Conservation (phyloP, 2,797 vertebrate genomes). For the Cottoperca gobio region DNA sequence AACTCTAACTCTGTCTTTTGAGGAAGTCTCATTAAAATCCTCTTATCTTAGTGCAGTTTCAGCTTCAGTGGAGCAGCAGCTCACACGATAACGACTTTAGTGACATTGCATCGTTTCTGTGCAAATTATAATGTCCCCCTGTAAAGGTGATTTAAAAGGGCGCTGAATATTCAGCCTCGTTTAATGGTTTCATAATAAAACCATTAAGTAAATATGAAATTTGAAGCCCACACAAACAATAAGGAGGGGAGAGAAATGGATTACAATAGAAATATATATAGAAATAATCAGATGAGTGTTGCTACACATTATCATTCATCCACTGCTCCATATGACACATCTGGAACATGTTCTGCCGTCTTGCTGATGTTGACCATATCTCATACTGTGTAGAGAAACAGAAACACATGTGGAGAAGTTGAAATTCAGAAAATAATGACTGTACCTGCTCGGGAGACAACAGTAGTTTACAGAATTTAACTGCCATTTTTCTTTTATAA, state of each 20-base stretch:
- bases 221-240: neutral
- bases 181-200: neutral
- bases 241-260: neutral
- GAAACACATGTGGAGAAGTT: neutral
- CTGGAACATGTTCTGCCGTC: neutral
- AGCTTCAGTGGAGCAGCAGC: conserved; percentile 64
- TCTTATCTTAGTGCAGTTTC: conserved; percentile 67
- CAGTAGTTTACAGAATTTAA: neutral
- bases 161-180: neutral
- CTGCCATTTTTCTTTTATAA: neutral
- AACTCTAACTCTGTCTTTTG: conserved; percentile 55
- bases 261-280: neutral
- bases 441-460: neutral
- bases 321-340: neutral
- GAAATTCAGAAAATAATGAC: neutral
- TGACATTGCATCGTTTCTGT: conserved; percentile 51
- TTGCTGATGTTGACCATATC: neutral
- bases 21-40: conserved; percentile 75
- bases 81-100: conserved; percentile 59
- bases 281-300: neutral
- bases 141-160: conserved; percentile 51
- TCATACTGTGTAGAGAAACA: neutral
- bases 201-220: no score
- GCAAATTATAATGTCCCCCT: conserved; percentile 46
- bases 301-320: neutral